Conservation (phyloP, 2,888 invertebrate species). For the Caenorhabditis sp. region DNA sequence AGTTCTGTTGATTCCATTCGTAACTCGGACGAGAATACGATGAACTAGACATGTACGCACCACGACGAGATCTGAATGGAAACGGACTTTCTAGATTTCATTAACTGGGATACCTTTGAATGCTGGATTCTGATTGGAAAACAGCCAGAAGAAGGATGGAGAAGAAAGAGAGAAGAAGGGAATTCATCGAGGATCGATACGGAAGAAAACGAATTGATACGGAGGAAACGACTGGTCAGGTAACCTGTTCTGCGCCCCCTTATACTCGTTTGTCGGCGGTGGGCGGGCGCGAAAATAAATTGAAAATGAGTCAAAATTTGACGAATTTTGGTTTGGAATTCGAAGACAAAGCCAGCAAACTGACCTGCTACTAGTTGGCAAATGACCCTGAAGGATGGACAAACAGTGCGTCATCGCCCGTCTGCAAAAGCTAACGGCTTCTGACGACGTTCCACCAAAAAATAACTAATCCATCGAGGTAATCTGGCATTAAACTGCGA, state of each 20-base stretch:
- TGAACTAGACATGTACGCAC: slow-evolving; percentile 37
- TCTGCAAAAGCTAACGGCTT: not conserved
- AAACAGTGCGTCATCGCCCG: slow-evolving; percentile 19
- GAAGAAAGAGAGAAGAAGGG: slow-evolving; percentile 8
- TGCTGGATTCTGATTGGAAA: not conserved
- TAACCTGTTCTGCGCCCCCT: slow-evolving; percentile 39
- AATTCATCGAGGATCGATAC: slow-evolving; percentile 27
- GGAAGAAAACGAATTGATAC: slow-evolving; percentile 35
- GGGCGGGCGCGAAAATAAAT: slow-evolving; percentile 22
- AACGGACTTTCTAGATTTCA: too few relatives aligned
- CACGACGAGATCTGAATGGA: slow-evolving; percentile 14
- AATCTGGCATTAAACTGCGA: too few relatives aligned
- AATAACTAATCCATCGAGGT: not conserved
- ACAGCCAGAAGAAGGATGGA: slow-evolving; percentile 9
- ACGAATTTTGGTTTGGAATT: slow-evolving; percentile 32
- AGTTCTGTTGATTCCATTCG: slow-evolving; percentile 38
- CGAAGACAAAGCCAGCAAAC: slow-evolving; percentile 18
- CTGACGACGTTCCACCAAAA: not conserved
- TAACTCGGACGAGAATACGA: slow-evolving; percentile 38
- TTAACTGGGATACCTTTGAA: slow-evolving; percentile 28
- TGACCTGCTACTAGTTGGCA: not conserved
- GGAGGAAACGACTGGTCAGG: slow-evolving; percentile 39
- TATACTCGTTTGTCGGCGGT: slow-evolving; percentile 41
- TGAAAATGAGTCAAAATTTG: slow-evolving; percentile 52
- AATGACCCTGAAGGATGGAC: slow-evolving; percentile 40